Base-by-base conservation (phyloP, 2,797 vertebrate species). In the Sebastes kiyomatsui region DNA sequence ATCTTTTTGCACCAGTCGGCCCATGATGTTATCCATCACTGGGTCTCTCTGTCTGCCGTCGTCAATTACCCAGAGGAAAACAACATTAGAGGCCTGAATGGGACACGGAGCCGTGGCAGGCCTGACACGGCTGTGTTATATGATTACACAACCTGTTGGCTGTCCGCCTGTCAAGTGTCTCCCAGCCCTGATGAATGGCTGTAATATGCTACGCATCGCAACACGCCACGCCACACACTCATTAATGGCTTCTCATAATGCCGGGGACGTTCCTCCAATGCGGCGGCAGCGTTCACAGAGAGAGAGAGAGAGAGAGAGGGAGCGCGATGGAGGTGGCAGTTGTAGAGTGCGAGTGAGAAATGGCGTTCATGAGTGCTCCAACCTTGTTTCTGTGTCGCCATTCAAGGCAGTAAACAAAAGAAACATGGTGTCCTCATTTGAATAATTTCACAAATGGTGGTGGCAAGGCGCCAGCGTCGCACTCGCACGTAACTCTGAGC, bases 111-210 rank as follows among this genome's bases (percentile, higher is more conserved):
- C 86, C 56, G 85, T 87, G 92, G 89, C 88, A 75, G 90, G 84
- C 90, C 90, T 94, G 95, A 96, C 95, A 94, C 90, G 93, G 91
- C 89, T 92, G 88, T 91, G 94, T 94, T 95, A 95, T 94, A 94
- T 94, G 95, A 96, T 96, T 95, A 94, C 93, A 95, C 93, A 95
- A 94, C 94, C 93, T 95, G 94, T 95, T 95, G 94, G 94, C 90
- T 90, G 93, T 92, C 93, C 88, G 90, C 93, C 90, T 95, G 95
- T 95, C 94, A 95, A 95, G 91, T 94, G 92, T 95, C 89, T 89
- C 90, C 87, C 77, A 65, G 86, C 89, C 81, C 86, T 96, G 96
- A 96, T 95, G 94, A 96, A 96, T 95, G 95, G 89, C 90, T 90
- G 90, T 95, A 96, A 96, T 96, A 95, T 94, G 94, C 86, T 76